A percentile compares a stretch with the other conserved stretches of the same genome.
phyloP scores from a whole-genome alignment of 2,888 invertebrate genomes.

The Yponomeuta malinellus region DNA sequence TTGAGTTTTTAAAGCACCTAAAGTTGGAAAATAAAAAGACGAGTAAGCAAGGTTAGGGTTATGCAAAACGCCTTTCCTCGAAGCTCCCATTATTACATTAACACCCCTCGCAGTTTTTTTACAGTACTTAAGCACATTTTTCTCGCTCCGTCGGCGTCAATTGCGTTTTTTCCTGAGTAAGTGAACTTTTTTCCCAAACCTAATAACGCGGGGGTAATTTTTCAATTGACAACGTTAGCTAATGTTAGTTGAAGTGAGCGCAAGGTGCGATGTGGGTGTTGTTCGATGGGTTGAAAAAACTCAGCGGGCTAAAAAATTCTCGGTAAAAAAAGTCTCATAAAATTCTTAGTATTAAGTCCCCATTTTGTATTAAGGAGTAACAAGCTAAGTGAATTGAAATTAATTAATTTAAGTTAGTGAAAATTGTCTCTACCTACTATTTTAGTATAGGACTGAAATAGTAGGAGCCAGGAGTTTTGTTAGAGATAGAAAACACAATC shows the following conservation, averaged over 20 bases:
- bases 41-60: not conserved
- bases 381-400: too few species aligned
- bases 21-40: too few species aligned
- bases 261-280: constrained; percentile 36
- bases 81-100: constrained; percentile 48
- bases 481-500: too few species aligned
- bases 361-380: too few species aligned
- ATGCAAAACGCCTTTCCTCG: not conserved
- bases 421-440: too few species aligned
- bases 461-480: too few species aligned
- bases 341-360: not conserved
- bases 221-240: constrained; percentile 65
- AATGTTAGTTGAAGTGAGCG: constrained; percentile 23
- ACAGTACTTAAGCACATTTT: constrained; percentile 39
- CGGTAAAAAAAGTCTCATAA: not conserved
- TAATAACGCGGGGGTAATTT: constrained; percentile 70
- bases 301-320: not conserved
- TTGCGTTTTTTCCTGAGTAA: constrained; percentile 36
- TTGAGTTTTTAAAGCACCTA: not conserved
- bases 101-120: constrained; percentile 39
- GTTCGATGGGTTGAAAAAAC: constrained; percentile 26
- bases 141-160: constrained; percentile 36
- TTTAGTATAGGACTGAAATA: too few species aligned
- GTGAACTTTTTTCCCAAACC: constrained; percentile 61
- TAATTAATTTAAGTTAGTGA: too few species aligned